Evolutionary conservation across 1,140 invertebrate genomes (phyloP).

Genomic region (Ericerus pela): DNA sequence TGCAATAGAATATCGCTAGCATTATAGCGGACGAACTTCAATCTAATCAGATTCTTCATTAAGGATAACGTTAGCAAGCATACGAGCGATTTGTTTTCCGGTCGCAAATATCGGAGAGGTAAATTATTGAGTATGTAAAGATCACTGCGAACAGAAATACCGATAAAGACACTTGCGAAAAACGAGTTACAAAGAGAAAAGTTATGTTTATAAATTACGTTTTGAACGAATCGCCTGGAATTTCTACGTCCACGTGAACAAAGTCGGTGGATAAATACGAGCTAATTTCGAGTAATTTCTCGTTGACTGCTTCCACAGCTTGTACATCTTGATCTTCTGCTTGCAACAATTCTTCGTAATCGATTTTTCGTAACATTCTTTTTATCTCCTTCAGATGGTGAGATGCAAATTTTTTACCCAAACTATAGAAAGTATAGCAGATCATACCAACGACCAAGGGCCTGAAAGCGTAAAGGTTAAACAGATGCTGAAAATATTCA

Average conservation of each 20-base stretch:
- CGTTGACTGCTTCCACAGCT: background rate
- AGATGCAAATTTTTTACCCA: background rate
- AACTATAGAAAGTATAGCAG: background rate
- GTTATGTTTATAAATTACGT: too few species aligned
- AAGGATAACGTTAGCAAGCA: background rate
- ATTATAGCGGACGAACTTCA: background rate
- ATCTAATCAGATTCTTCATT: background rate
- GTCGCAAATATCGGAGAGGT: too few species aligned
- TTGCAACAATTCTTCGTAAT: background rate
- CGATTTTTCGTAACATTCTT: background rate
- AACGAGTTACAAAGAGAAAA: too few species aligned
- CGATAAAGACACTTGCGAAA: too few species aligned
- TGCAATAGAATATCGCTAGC: background rate
- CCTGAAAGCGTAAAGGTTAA: background rate
- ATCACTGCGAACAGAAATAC: too few species aligned
- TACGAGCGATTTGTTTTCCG: background rate
- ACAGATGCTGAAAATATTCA: too few species aligned
- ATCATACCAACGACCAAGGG: background rate
- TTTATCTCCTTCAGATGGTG: background rate
- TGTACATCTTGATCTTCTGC: background rate
- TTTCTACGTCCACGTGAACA: background rate
- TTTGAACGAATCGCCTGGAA: too few species aligned
- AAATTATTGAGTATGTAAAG: too few species aligned
- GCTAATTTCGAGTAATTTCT: background rate
- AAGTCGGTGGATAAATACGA: background rate